A percentile compares a stretch with the other conserved stretches of the same genome.
Conservation (phyloP, 2,888 invertebrate species). For the Agonopterix heracliana region DNA sequence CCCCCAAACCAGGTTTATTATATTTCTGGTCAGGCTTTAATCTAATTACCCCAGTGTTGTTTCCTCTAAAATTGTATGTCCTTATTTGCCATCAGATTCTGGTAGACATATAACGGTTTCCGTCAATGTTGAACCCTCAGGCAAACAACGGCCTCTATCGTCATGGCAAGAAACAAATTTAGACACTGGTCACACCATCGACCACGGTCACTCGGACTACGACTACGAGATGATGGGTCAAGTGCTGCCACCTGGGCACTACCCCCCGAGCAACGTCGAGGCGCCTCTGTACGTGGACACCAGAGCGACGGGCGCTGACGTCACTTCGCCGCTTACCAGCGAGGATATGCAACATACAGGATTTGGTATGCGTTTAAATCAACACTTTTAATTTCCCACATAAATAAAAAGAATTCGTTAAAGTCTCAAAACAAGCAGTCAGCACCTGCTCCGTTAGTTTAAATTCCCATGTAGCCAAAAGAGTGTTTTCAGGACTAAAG, state of each 20-base stretch:
- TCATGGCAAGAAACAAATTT: slow-evolving; percentile 94
- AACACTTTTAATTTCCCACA: too few relatives aligned
- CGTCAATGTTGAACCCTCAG: slow-evolving; percentile 16
- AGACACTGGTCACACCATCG: slow-evolving; percentile 86
- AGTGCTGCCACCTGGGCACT: slow-evolving; percentile 47
- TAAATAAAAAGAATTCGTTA: too few relatives aligned
- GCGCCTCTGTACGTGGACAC: slow-evolving; percentile 85
- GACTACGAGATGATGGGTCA: slow-evolving; percentile 41
- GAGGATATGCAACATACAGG: slow-evolving; percentile 58
- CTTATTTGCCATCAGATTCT: too few relatives aligned
- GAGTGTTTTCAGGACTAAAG: background rate
- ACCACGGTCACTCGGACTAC: slow-evolving; percentile 77
- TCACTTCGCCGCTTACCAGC: slow-evolving; percentile 56
- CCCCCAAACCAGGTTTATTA: too few relatives aligned
- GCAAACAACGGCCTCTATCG: slow-evolving; percentile 73
- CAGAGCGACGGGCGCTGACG: slow-evolving; percentile 46
- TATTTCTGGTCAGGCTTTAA: too few relatives aligned
- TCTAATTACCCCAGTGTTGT: too few relatives aligned
- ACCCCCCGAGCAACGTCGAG: slow-evolving; percentile 46
- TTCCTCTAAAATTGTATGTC: too few relatives aligned
- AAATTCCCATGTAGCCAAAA: background rate
- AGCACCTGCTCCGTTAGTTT: too few relatives aligned
- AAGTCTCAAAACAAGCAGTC: too few relatives aligned
- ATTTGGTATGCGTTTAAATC: slow-evolving; percentile 41
- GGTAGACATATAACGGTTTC: too few relatives aligned